phyloP scores from a whole-genome alignment of 1,140 invertebrate species.

The Orius insidiosus region DNA sequence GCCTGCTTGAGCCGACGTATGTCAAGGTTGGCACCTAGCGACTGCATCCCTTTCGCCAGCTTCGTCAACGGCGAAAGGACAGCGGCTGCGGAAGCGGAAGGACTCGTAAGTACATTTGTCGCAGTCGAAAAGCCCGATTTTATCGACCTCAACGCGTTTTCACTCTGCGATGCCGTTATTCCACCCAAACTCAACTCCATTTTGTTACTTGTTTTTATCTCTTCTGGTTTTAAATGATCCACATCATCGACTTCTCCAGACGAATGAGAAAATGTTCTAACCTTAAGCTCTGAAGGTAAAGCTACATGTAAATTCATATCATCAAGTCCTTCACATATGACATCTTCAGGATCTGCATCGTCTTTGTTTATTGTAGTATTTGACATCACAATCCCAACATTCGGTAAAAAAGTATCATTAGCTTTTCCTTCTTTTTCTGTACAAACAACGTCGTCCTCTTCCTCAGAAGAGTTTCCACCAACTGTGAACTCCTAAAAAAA shows the following conservation, averaged over 20 bases:
- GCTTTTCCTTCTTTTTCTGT: slow-evolving; percentile 19
- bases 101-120: slow-evolving; percentile 34
- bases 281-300: slow-evolving; percentile 29
- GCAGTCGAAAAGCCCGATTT: slow-evolving; percentile 29
- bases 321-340: slow-evolving; percentile 2
- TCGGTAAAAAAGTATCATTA: slow-evolving; percentile 36
- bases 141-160: slow-evolving; percentile 52
- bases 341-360: slow-evolving; percentile 15
- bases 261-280: slow-evolving; percentile 34
- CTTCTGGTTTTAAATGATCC: neutral
- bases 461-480: slow-evolving; percentile 1
- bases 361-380: slow-evolving; percentile 20
- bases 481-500: slow-evolving; percentile 6
- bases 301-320: slow-evolving; percentile 12
- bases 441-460: slow-evolving; percentile 6
- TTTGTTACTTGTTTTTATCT: slow-evolving; percentile 1
- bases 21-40: slow-evolving; percentile 63
- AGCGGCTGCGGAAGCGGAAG: slow-evolving; percentile 35
- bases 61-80: slow-evolving; percentile 61
- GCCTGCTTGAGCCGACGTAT: slow-evolving; percentile 48
- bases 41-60: slow-evolving; percentile 67
- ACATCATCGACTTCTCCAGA: slow-evolving; percentile 40
- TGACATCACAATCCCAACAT: slow-evolving; percentile 45
- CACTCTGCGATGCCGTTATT: slow-evolving; percentile 58
- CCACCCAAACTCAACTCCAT: slow-evolving; percentile 27